Evolutionary conservation across 1,140 invertebrate genomes (phyloP).

Genomic region (Coptotermes formosanus): DNA sequence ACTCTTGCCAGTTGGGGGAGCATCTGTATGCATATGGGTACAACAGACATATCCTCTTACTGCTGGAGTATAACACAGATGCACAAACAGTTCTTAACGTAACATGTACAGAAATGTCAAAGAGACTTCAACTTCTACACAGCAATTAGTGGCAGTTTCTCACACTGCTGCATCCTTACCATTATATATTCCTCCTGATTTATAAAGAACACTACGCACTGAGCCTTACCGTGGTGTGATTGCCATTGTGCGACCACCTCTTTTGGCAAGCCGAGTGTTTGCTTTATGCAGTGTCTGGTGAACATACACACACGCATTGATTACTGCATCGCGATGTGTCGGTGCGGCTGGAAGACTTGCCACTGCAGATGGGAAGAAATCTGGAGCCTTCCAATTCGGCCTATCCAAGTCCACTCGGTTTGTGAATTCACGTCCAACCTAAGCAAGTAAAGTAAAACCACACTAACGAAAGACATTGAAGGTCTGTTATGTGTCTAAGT

Average conservation of each 20-base stretch:
- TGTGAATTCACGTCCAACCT: conserved; percentile 87
- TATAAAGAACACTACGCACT: no score
- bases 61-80: no score
- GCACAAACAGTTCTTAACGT: no score
- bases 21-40: no score
- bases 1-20: no score
- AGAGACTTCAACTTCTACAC: no score
- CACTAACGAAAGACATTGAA: background rate
- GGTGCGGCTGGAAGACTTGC: conserved; percentile 72
- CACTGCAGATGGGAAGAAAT: conserved; percentile 85
- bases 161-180: background rate
- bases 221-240: conserved; percentile 79
- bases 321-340: conserved; percentile 88
- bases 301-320: conserved; percentile 97
- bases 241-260: conserved; percentile 92
- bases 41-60: no score
- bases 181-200: background rate
- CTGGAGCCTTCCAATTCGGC: conserved; percentile 78
- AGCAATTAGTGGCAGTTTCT: no score
- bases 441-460: conserved; percentile 32
- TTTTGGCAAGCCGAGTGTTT: conserved; percentile 83
- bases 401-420: conserved; percentile 79
- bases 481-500: no score
- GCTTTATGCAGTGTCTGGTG: conserved; percentile 96
- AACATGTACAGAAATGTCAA: no score